Percentiles rank a stretch among this genome's conserved stretches.
phyloP scores from a whole-genome alignment of 2,888 invertebrate genomes.

The Drosophila birchii region DNA sequence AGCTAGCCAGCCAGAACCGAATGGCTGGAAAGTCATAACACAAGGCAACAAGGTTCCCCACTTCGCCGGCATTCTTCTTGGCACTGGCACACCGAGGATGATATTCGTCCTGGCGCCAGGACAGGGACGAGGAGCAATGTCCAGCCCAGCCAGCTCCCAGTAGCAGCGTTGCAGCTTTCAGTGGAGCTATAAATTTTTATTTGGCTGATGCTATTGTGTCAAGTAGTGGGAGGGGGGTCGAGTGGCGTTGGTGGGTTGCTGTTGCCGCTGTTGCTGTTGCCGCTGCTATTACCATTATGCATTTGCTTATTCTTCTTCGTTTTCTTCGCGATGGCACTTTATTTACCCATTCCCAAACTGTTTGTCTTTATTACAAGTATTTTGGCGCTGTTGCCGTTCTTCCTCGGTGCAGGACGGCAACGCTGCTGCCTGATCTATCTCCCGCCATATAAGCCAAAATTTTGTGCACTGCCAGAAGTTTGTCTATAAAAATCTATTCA shows the following conservation, averaged over 20 bases:
- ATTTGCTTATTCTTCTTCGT: conserved; percentile 44
- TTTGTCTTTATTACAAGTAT: conserved; percentile 74
- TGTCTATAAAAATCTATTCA: not conserved
- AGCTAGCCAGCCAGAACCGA: conserved; percentile 46
- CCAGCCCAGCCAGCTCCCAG: conserved; percentile 35
- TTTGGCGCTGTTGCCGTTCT: conserved; percentile 67
- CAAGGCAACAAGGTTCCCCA: conserved; percentile 57
- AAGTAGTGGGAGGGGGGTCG: conserved; percentile 57
- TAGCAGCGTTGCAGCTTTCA: conserved; percentile 71
- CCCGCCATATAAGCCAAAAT: conserved; percentile 70
- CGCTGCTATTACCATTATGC: conserved; percentile 73
- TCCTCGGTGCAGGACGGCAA: conserved; percentile 64
- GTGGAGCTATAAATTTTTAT: conserved; percentile 78
- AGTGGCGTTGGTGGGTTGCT: not conserved
- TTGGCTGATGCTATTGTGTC: conserved; percentile 76
- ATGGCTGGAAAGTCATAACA: conserved; percentile 71
- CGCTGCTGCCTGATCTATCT: conserved; percentile 24
- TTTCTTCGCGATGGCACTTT: conserved; percentile 11
- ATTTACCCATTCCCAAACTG: conserved; percentile 59
- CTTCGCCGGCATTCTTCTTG: conserved; percentile 17
- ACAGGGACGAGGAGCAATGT: conserved; percentile 16
- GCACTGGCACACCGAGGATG: conserved; percentile 26
- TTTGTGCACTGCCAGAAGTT: conserved; percentile 28
- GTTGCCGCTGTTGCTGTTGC: conserved; percentile 24
- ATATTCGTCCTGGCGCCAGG: conserved; percentile 38